Evolutionary conservation across 1,140 invertebrate genomes (phyloP), one percentile per base, ranked within the genome.

Genomic region (Pararge aegeria): DNA sequence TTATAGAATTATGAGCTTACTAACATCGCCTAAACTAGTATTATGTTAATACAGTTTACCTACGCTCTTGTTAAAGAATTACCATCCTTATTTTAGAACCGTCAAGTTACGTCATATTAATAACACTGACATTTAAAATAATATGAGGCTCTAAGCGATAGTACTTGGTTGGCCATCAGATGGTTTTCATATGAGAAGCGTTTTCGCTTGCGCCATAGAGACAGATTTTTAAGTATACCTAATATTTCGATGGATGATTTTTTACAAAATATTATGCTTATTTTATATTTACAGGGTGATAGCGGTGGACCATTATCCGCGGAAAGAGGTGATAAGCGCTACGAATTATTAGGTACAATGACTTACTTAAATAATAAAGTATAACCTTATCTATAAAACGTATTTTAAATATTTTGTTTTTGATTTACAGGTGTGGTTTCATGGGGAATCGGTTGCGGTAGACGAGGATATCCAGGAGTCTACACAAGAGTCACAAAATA

Each of bases 271-370:
- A 37, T 44, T 2, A 4, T 42, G 13, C n/a, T 13, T 5, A 40
- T 40, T 3, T 53, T 20, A 12, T 55, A 48, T 48, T 66, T 91
- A 29, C 75, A 97, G 95, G 97, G 97, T 15, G 97, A 98, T 75
- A 97, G 96, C 66, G 97, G 97, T 49, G 96, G 96, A 15, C 96
- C 97, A 0, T 77, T 98, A 9, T 92, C 96, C 5, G 91, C 93
- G 0, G 92, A 94, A 77, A 92, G 93, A 72, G 93, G 94, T 68
- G 94, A 94, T 66, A 93, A 93, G 70, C 72, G 78, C 60, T 95
- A 95, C 68, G 95, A 96, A 87, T 83, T 95, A 16, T 94, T 96
- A 68, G 95, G 95, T 93, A 83, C 69, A 55, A 40, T 18, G 21
- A 20, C 29, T 29, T 46, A 1, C 5, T n/a, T 0, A 20, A 21